phyloP scores from a whole-genome alignment of 2,888 invertebrate species.

The Troilus luridus region DNA sequence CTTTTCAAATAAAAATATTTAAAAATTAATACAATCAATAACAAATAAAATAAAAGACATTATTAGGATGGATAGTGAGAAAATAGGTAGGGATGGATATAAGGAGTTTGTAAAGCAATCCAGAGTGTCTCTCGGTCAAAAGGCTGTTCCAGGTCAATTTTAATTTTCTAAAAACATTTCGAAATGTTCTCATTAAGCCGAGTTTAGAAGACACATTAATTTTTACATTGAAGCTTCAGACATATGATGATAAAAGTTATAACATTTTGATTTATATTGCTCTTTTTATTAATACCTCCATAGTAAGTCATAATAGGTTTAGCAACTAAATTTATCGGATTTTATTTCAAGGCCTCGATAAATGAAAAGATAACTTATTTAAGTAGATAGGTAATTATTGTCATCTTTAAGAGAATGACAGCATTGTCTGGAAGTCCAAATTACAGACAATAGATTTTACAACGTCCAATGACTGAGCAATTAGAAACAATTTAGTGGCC shows the following conservation, averaged over 20 bases:
- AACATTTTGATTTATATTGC: background rate
- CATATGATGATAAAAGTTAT: background rate
- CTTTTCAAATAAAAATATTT: too few relatives aligned
- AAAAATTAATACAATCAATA: too few relatives aligned
- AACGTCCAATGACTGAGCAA: slow-evolving; percentile 3
- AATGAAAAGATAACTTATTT: background rate
- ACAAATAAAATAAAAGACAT: too few relatives aligned
- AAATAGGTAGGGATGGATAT: too few relatives aligned
- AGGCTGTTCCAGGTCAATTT: too few relatives aligned
- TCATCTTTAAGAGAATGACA: background rate
- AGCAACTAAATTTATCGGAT: background rate
- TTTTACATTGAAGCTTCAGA: background rate
- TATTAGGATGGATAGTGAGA: too few relatives aligned
- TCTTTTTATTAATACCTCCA: too few relatives aligned
- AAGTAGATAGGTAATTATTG: background rate
- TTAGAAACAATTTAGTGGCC: slow-evolving; percentile 26
- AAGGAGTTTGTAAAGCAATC: too few relatives aligned
- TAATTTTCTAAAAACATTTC: too few relatives aligned
- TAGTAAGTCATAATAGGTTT: background rate
- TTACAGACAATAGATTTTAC: slow-evolving; percentile 26
- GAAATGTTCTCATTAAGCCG: too few relatives aligned
- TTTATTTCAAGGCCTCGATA: background rate
- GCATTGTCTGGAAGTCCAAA: slow-evolving; percentile 26
- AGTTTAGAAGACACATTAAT: background rate
- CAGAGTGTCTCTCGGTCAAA: too few relatives aligned